A percentile compares a stretch with the other conserved stretches of the same genome.
Conservation (phyloP, 2,888 invertebrate genomes). For the Oxytorus armatus region DNA sequence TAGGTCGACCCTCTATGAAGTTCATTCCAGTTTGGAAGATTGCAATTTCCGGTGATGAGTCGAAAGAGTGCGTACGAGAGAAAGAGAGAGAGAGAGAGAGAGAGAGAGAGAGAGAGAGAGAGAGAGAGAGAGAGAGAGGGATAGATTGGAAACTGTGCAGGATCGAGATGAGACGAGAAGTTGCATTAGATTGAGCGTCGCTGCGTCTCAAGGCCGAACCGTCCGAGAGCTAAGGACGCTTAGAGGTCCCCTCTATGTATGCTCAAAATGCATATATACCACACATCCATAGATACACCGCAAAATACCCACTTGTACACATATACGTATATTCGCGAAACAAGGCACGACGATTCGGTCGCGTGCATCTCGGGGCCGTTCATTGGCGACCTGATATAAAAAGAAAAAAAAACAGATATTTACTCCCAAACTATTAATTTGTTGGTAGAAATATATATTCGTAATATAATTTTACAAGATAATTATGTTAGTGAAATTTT, state of each 20-base stretch:
- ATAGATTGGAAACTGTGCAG: constrained; percentile 9
- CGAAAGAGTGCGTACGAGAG: background rate
- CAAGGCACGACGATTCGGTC: background rate
- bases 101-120: constrained; percentile 4
- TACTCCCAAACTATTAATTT: constrained; percentile 1
- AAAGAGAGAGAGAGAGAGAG: constrained; percentile 5
- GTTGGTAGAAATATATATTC: background rate
- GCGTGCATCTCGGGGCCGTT: constrained; percentile 11
- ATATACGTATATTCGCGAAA: background rate
- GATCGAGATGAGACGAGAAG: constrained; percentile 48
- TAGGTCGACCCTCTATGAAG: constrained; percentile 46
- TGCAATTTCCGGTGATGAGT: constrained; percentile 72
- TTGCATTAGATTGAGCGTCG: constrained; percentile 80
- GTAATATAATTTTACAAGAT: too few relatives aligned
- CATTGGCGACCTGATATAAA: background rate
- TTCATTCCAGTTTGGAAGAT: constrained; percentile 66
- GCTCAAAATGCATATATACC: constrained; percentile 38
- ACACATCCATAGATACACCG: constrained; percentile 23
- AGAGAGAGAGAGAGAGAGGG: constrained; percentile 25
- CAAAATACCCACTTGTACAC: constrained; percentile 19
- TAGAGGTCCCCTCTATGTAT: constrained; percentile 72
- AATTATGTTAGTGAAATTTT: too few relatives aligned
- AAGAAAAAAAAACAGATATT: background rate
- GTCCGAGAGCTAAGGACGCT: constrained; percentile 81
- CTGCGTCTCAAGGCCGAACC: constrained; percentile 83